A percentile compares a stretch with the other conserved stretches of the same genome.
Evolutionary conservation across 23 tunicate genomes (phyloP).

Genomic region (Botrylloides violaceus): DNA sequence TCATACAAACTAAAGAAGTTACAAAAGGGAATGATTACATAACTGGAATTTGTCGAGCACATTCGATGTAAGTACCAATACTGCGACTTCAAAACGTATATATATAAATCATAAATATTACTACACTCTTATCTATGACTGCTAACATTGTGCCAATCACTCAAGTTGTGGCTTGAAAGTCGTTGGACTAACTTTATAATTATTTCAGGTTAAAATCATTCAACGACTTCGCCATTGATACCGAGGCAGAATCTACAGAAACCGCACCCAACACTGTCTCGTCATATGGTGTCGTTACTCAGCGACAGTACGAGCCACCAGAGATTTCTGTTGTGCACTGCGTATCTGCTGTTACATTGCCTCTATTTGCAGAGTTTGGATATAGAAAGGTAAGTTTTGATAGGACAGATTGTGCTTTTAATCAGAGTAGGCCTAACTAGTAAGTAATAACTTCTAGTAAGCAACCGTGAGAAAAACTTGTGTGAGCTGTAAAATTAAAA

Average conservation of each 20-base stretch:
- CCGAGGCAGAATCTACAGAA: conserved; percentile 7
- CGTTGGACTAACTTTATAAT: background rate
- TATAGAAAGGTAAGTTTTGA: conserved; percentile 33
- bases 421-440: no score
- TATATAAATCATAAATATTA: background rate
- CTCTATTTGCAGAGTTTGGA: conserved; percentile 43
- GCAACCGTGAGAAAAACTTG: no score
- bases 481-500: no score
- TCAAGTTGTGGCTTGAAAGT: no score
- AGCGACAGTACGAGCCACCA: conserved; percentile 80
- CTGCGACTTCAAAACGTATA: no score
- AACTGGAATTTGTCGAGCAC: conserved; percentile 42
- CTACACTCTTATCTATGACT: no score
- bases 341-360: conserved; percentile 36
- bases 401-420: background rate
- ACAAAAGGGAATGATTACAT: conserved; percentile 69
- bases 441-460: no score
- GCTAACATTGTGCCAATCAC: no score
- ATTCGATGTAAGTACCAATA: conserved; percentile 43
- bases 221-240: conserved; percentile 14
- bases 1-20: conserved; percentile 58
- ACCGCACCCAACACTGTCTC: conserved; percentile 37
- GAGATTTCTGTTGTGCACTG: conserved; percentile 52
- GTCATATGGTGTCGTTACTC: conserved; percentile 63
- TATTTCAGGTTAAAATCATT: conserved; percentile 29